Evolutionary conservation across 2,113 vertebrate genomes (phyloP).

Genomic region (Sula dactylatra): DNA sequence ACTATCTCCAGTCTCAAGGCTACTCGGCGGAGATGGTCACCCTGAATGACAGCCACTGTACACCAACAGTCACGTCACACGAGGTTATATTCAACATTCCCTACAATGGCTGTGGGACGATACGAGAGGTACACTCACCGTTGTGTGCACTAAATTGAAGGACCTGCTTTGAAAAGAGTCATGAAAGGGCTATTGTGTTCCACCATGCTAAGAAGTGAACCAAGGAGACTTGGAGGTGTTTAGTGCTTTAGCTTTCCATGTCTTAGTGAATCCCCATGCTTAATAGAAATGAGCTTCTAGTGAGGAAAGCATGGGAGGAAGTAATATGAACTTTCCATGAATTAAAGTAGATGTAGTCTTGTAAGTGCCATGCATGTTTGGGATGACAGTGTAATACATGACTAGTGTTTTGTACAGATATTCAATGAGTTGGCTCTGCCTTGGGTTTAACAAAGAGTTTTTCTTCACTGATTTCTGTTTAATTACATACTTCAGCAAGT

Average conservation of each 20-base stretch:
- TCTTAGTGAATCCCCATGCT: not conserved
- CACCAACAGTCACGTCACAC: not conserved
- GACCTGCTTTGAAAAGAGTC: not conserved
- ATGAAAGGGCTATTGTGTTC: not conserved
- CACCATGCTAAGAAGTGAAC: not conserved
- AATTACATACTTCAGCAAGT: not conserved
- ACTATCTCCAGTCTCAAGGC: constrained; percentile 61
- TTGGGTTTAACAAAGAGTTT: not conserved
- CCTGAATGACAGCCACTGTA: not conserved
- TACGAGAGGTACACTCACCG: not conserved
- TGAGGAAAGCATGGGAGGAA: not conserved
- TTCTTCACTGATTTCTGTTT: not conserved
- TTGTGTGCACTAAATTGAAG: too few species aligned
- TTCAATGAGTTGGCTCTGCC: not conserved
- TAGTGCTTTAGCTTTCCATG: not conserved
- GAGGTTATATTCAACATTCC: constrained; percentile 72
- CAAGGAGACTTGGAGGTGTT: rapidly evolving
- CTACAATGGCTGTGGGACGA: constrained; percentile 64
- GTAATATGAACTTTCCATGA: not conserved
- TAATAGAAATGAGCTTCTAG: not conserved
- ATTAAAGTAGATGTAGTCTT: not conserved
- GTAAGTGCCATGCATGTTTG: not conserved
- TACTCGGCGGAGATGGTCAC: constrained; percentile 14
- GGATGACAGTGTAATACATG: not conserved
- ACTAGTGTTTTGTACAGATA: not conserved